Evolutionary conservation across 2,888 invertebrate genomes (phyloP).

Genomic region (Platycheirus rosarum): DNA sequence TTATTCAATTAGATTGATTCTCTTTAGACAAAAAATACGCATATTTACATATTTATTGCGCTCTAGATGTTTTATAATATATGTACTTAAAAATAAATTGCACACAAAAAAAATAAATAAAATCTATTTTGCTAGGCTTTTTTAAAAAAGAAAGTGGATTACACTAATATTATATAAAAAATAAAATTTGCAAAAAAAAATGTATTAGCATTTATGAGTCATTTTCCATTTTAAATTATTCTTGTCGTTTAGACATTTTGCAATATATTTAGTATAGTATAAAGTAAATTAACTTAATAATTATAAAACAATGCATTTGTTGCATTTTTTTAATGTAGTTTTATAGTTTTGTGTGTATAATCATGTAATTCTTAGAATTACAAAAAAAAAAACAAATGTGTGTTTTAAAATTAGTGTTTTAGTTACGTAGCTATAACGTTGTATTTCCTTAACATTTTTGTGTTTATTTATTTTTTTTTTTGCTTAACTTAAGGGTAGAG

Average conservation of each 20-base stretch:
- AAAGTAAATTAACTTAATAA: too few species aligned
- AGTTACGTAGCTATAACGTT: too few species aligned
- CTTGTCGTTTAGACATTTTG: neutral
- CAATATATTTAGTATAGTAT: neutral
- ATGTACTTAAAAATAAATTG: constrained; percentile 22
- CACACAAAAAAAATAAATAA: constrained; percentile 19
- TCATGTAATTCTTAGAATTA: neutral
- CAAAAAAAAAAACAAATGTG: neutral
- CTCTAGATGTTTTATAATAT: constrained; percentile 34
- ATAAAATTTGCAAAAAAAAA: constrained; percentile 26
- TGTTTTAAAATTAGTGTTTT: neutral
- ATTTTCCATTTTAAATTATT: neutral
- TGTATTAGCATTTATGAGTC: neutral
- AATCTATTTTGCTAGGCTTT: constrained; percentile 70
- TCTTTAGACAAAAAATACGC: constrained; percentile 18
- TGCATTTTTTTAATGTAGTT: neutral
- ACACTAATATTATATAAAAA: constrained; percentile 45
- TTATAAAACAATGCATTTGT: neutral
- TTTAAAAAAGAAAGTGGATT: constrained; percentile 38
- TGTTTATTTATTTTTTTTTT: neutral
- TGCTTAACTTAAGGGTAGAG: neutral
- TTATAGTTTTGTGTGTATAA: neutral
- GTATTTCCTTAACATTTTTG: too few species aligned
- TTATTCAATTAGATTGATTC: constrained; percentile 58
- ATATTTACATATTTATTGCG: constrained; percentile 46